These are phyloP conservation scores for Thomomys bottae DNA, from an alignment of 2,113 vertebrate species.

Conservation along the genomic window DNA sequence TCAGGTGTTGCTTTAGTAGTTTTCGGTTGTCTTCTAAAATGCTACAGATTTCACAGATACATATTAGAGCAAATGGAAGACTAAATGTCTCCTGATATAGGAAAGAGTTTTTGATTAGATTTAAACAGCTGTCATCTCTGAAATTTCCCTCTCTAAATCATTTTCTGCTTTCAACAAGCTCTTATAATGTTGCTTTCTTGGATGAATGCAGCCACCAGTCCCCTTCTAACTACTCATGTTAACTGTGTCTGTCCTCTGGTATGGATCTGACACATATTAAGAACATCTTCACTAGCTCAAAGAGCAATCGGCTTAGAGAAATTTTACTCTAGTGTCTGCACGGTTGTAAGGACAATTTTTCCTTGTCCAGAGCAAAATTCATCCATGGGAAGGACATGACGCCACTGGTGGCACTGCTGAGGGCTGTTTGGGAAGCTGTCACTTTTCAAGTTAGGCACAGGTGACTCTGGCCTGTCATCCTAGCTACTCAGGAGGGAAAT, in stretches of 20 bases:
- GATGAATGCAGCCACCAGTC: slow-evolving; percentile 32
- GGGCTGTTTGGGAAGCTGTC: slow-evolving; percentile 42
- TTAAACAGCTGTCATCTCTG: slow-evolving; percentile 81
- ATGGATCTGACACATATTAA: slow-evolving; percentile 61
- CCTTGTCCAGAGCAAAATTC: slow-evolving; percentile 47
- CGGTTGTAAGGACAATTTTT: slow-evolving; percentile 43
- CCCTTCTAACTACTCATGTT: slow-evolving; percentile 51
- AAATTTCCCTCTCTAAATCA: slow-evolving; percentile 80
- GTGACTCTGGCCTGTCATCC: too few species aligned
- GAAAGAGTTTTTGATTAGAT: slow-evolving; percentile 79
- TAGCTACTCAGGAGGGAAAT: too few species aligned
- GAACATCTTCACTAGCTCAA: slow-evolving; percentile 36
- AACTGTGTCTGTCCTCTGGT: slow-evolving; percentile 62
- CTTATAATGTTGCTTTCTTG: slow-evolving; percentile 51
- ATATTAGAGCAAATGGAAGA: slow-evolving; percentile 75
- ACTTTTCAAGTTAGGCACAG: not conserved
- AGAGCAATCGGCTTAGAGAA: slow-evolving; percentile 51
- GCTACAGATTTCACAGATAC: slow-evolving; percentile 67
- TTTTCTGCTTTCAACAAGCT: slow-evolving; percentile 75
- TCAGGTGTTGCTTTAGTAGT: slow-evolving; percentile 66
- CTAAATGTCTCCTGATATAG: slow-evolving; percentile 74
- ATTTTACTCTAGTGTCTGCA: slow-evolving; percentile 46
- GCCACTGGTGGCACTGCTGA: not conserved
- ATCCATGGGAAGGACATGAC: not conserved
- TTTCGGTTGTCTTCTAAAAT: slow-evolving; percentile 64